phyloP scores from a whole-genome alignment of 2,888 invertebrate genomes.

The Leptarthrus brevirostris region DNA sequence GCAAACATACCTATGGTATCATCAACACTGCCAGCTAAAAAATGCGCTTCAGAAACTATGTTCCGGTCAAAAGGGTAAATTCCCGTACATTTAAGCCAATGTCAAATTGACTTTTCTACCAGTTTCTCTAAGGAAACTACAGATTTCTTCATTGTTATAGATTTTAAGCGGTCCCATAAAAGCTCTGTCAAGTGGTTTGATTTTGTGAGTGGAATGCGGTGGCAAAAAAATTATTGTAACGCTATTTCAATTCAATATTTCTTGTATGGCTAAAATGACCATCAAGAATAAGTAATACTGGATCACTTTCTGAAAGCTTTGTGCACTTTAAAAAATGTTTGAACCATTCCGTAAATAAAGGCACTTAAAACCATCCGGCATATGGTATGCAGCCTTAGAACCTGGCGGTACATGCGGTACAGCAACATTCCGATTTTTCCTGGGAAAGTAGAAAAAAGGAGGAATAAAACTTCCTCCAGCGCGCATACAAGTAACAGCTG shows the following conservation, averaged over 20 bases:
- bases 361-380: neutral
- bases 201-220: no score
- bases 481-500: neutral
- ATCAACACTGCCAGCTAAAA: conserved; percentile 29
- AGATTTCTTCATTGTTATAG: conserved; percentile 46
- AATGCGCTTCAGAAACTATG: conserved; percentile 53
- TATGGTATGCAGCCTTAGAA: conserved; percentile 32
- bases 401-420: conserved; percentile 47
- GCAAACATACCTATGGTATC: neutral
- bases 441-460: conserved; percentile 33
- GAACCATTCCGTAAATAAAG: conserved; percentile 9
- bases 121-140: no score
- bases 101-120: no score
- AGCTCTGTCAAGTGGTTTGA: no score
- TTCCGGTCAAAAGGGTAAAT: no score
- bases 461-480: conserved; percentile 32
- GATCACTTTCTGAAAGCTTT: conserved; percentile 49
- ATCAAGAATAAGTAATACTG: conserved; percentile 53
- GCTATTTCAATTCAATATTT: no score
- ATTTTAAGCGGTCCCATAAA: no score
- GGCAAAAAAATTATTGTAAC: no score
- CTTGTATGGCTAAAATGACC: conserved; percentile 35
- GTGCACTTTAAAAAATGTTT: neutral
- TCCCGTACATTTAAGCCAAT: no score
- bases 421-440: neutral